Evolutionary conservation across 2,888 invertebrate genomes (phyloP).

Genomic region (Acronicta leporina): DNA sequence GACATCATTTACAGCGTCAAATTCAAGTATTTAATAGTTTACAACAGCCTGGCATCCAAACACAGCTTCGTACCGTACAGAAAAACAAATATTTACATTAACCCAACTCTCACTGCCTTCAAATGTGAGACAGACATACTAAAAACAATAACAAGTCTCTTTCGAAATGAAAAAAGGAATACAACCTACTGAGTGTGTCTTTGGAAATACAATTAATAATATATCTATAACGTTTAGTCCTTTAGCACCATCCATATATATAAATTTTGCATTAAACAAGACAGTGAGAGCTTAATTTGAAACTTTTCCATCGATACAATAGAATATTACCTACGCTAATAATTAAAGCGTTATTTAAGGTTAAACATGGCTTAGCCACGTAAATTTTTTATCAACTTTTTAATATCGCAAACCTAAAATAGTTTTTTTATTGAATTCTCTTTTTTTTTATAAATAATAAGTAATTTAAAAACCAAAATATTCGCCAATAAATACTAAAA

Average conservation of each 20-base stretch:
- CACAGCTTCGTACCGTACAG: slow-evolving; percentile 70
- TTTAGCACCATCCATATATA: slow-evolving; percentile 77
- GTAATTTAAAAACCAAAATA: slow-evolving; percentile 70
- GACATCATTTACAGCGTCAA: slow-evolving; percentile 59
- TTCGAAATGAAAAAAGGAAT: slow-evolving; percentile 55
- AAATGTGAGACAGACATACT: slow-evolving; percentile 25
- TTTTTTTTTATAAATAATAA: slow-evolving; percentile 44
- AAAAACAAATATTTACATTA: slow-evolving; percentile 78
- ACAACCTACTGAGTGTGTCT: slow-evolving; percentile 69
- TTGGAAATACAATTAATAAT: slow-evolving; percentile 46
- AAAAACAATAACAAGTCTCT: slow-evolving; percentile 49
- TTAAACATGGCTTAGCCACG: slow-evolving; percentile 79
- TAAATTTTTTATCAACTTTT: slow-evolving; percentile 48
- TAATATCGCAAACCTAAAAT: slow-evolving; percentile 56
- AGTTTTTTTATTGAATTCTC: slow-evolving; percentile 48
- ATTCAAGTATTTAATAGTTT: slow-evolving; percentile 73
- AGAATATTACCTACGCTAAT: slow-evolving; percentile 77
- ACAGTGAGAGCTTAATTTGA: slow-evolving; percentile 81
- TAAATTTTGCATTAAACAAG: slow-evolving; percentile 58
- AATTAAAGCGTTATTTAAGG: slow-evolving; percentile 80
- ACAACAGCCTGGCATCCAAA: slow-evolving; percentile 77
- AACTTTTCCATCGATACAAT: slow-evolving; percentile 85
- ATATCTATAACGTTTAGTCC: slow-evolving; percentile 42
- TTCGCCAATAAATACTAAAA: slow-evolving; percentile 83
- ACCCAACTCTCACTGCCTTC: slow-evolving; percentile 77